Evolutionary conservation across 2,888 invertebrate species (phyloP), one percentile per base, ranked within the genome.

Genomic region (Nephrotoma flavescens): DNA sequence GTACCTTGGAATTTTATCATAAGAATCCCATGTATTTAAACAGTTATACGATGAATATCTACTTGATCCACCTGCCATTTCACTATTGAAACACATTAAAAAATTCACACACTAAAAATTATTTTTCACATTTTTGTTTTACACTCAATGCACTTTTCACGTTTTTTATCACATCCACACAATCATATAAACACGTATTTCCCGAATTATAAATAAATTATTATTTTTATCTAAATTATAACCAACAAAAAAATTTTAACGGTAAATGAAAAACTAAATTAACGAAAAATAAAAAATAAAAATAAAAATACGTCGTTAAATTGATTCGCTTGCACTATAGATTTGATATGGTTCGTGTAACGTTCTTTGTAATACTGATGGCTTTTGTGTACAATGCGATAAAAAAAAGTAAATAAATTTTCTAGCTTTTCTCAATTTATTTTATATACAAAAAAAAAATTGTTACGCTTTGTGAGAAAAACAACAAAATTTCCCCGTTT

Each of bases 1-100:
- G 31, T 95, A 97, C 97, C 97, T 96, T 89, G 97, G 97, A 92
- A 97, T 97, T 91, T 94, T 95, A 91, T 97, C 97, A 92, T 97
- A 97, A 92, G 96, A 97, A 92, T 97, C 97, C 97, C 96, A 97
- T 91, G 96, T 96, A 88, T 96, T 96, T 90, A 97, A 93, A 92
- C 97, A 97, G 92, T 96, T 97, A 92, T 97, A 97, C 88, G 96
- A 96, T 92, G 95, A 96, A 93, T 96, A 96, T 92, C 96, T 94
- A 93, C 95, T 96, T 89, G 95, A 95, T 89, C 90, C 89, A 71
- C 71, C 71, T 89, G 92, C 90, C 91, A 91, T 91, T 88, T 91
- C 91, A 90, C 91, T 91, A 89, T 71, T 71, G 71, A 71, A 31
- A 71, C 71, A 71, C 71, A 71, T 71, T 9, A 71, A 71, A 71